Conservation (phyloP, 2,797 vertebrate species). For the Mus spretus region DNA sequence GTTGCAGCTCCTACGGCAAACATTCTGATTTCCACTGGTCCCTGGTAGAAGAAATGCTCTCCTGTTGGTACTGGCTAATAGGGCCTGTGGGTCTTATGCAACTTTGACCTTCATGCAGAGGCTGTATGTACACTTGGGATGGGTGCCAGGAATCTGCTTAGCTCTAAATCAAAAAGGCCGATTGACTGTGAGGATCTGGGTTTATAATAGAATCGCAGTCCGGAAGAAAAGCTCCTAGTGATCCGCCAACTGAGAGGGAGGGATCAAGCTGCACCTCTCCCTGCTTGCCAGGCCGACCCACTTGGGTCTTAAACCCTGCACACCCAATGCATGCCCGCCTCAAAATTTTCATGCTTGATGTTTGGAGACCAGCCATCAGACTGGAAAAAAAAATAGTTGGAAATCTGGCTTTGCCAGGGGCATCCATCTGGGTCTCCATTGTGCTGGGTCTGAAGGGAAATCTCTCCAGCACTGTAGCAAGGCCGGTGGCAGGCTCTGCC, state of each 20-base stretch:
- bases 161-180: conserved; percentile 41
- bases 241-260: conserved; percentile 54
- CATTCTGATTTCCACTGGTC: background rate
- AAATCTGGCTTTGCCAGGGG: conserved; percentile 53
- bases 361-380: conserved; percentile 31
- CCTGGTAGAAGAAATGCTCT: background rate
- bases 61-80: background rate
- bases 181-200: conserved; percentile 15
- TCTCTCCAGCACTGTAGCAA: conserved; percentile 53
- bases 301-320: conserved; percentile 5
- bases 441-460: conserved; percentile 70
- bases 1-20: background rate
- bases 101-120: background rate
- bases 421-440: conserved; percentile 76
- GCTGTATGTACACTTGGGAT: background rate
- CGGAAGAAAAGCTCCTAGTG: conserved; percentile 17
- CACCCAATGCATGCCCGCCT: background rate
- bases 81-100: background rate
- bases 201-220: conserved; percentile 59
- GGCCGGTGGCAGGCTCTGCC: conserved; percentile 73
- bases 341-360: background rate
- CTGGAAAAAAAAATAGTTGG: conserved; percentile 69
- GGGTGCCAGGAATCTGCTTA: conserved; percentile 18
- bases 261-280: conserved; percentile 64
- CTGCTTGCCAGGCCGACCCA: conserved; percentile 7